Evolutionary conservation across 2,113 vertebrate genomes (phyloP).

Genomic region (Zosterops japonicus): DNA sequence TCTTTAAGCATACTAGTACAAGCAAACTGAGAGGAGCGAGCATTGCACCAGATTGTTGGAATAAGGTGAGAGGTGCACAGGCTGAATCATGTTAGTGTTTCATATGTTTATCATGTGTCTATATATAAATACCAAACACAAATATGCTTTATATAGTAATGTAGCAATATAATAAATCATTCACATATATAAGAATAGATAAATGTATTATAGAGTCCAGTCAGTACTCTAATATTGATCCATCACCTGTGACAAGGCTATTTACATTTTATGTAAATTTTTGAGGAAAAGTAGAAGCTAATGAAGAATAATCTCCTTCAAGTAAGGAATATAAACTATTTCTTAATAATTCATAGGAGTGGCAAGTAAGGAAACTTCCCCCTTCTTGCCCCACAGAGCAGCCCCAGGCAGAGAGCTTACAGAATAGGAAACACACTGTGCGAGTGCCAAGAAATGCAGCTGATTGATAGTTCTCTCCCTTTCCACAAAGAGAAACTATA

Average conservation of each 20-base stretch:
- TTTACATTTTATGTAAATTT: background rate
- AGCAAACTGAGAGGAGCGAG: background rate
- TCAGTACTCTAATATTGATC: background rate
- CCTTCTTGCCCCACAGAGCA: constrained; percentile 4
- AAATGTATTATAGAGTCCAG: background rate
- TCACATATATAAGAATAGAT: background rate
- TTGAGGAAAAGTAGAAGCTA: background rate
- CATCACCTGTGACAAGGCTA: background rate
- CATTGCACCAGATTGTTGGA: background rate
- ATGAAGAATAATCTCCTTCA: background rate
- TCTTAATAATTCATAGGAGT: background rate
- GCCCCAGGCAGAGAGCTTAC: background rate
- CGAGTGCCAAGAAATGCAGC: background rate
- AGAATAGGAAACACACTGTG: background rate
- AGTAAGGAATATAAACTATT: background rate
- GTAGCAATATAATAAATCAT: background rate
- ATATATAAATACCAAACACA: background rate
- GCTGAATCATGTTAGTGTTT: background rate
- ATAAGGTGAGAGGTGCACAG: background rate
- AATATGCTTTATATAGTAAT: background rate
- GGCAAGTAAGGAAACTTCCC: background rate
- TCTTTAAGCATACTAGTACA: background rate
- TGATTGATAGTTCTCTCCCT: background rate
- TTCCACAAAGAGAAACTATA: background rate
- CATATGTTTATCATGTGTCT: background rate